phyloP scores from a whole-genome alignment of 2,113 vertebrate genomes.

The Tylochromis polylepis region DNA sequence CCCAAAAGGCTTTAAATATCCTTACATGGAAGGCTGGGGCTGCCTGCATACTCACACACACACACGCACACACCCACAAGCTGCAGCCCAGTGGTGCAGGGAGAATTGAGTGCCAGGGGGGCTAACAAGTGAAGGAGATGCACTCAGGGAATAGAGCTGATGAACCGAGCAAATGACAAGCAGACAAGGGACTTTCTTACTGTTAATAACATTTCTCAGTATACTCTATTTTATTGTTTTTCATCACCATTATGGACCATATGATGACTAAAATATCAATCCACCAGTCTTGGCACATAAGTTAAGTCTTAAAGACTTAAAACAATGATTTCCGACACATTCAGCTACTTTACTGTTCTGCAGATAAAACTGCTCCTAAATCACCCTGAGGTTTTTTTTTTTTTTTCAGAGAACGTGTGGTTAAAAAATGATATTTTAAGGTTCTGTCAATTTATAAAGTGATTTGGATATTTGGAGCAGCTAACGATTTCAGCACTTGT shows the following conservation, averaged over 20 bases:
- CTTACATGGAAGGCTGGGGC: not conserved
- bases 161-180: conserved; percentile 7
- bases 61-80: not conserved
- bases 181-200: not conserved
- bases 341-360: not conserved
- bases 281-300: not conserved
- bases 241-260: not conserved
- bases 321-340: not conserved
- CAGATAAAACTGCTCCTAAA: not conserved
- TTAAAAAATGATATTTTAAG: not conserved
- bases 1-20: conserved; percentile 15
- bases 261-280: not conserved
- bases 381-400: not conserved
- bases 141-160: conserved; percentile 1
- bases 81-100: conserved; percentile 24
- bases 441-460: not conserved
- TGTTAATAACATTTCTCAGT: not conserved
- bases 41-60: not conserved
- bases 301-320: not conserved
- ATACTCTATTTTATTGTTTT: not conserved
- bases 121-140: conserved; percentile 5
- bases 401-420: not conserved
- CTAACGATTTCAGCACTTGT: not conserved
- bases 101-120: conserved; percentile 3
- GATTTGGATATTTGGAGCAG: not conserved